phyloP scores from a whole-genome alignment of 2,797 vertebrate genomes.

The Chrysolophus pictus region DNA sequence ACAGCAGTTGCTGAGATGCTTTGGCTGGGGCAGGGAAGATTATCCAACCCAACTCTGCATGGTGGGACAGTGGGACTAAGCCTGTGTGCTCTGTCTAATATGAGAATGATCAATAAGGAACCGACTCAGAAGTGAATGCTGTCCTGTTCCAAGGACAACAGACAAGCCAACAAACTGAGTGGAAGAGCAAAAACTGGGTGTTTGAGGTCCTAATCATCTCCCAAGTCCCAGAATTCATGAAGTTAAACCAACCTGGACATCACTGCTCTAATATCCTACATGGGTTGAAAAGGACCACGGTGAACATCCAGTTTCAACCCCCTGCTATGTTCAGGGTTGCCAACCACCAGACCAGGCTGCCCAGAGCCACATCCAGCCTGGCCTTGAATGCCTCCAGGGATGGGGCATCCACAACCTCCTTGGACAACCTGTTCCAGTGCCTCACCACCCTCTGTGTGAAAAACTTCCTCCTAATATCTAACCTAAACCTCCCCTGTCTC shows the following conservation, averaged over 20 bases:
- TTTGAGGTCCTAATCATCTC: not conserved
- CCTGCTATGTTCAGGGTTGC: too few relatives aligned
- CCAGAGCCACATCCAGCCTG: too few relatives aligned
- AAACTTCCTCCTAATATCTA: too few relatives aligned
- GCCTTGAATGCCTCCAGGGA: too few relatives aligned
- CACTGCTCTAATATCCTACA: not conserved
- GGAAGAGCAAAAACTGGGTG: not conserved
- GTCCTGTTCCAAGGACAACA: not conserved
- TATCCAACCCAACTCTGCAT: not conserved
- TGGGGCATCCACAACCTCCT: too few relatives aligned
- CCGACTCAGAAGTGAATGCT: not conserved
- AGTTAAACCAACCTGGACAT: not conserved
- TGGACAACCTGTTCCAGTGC: too few relatives aligned
- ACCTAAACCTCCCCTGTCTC: too few relatives aligned
- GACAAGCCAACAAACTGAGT: not conserved
- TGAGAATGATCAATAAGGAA: not conserved
- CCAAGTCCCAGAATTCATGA: not conserved
- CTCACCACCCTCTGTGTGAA: too few relatives aligned
- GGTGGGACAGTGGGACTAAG: not conserved
- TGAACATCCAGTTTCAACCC: too few relatives aligned
- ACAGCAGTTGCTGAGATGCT: not conserved
- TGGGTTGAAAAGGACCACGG: too few relatives aligned
- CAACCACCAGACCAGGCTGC: too few relatives aligned
- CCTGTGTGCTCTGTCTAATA: not conserved
- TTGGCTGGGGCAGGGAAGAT: not conserved